Conservation (phyloP, 53 echinoderm and acorn worm species). For the Holothuria leucospilota region DNA sequence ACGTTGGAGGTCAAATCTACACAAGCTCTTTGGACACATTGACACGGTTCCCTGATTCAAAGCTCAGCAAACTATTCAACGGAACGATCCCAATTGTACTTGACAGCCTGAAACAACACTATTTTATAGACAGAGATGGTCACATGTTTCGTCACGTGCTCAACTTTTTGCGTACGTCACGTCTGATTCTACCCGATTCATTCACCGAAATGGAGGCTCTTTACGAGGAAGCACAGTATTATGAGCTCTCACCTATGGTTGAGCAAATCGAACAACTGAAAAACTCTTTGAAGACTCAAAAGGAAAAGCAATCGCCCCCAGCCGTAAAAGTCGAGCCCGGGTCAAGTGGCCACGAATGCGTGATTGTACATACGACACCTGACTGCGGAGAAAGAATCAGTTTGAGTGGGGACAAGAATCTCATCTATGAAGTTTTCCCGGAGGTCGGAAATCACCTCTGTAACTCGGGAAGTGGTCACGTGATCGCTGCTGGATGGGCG, state of each 20-base stretch:
- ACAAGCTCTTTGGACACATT: constrained; percentile 97
- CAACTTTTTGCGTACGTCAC: constrained; percentile 92
- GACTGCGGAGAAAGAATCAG: constrained; percentile 94
- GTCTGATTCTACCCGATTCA: constrained; percentile 79
- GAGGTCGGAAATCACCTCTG: constrained; percentile 93
- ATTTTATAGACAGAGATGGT: constrained; percentile 98
- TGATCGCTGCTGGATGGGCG: constrained; percentile 91
- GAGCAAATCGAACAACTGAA: constrained; percentile 75
- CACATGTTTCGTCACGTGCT: constrained; percentile 95
- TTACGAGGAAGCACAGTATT: constrained; percentile 96
- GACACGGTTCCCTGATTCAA: constrained; percentile 90
- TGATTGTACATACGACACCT: constrained; percentile 94
- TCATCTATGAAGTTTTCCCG: constrained; percentile 94
- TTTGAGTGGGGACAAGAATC: constrained; percentile 90
- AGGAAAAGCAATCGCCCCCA: constrained; percentile 59
- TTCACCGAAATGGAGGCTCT: constrained; percentile 93
- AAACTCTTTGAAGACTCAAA: constrained; percentile 37
- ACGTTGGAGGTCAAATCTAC: constrained; percentile 98
- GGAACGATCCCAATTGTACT: constrained; percentile 95
- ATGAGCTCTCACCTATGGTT: constrained; percentile 87
- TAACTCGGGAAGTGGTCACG: constrained; percentile 70
- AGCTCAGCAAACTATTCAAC: constrained; percentile 92
- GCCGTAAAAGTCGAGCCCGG: constrained; percentile 82
- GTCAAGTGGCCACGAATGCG: constrained; percentile 79
- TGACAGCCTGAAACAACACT: constrained; percentile 98